These are phyloP conservation scores for Dynastes grantii DNA, from an alignment of 2,888 invertebrate species.

Conservation along the genomic window DNA sequence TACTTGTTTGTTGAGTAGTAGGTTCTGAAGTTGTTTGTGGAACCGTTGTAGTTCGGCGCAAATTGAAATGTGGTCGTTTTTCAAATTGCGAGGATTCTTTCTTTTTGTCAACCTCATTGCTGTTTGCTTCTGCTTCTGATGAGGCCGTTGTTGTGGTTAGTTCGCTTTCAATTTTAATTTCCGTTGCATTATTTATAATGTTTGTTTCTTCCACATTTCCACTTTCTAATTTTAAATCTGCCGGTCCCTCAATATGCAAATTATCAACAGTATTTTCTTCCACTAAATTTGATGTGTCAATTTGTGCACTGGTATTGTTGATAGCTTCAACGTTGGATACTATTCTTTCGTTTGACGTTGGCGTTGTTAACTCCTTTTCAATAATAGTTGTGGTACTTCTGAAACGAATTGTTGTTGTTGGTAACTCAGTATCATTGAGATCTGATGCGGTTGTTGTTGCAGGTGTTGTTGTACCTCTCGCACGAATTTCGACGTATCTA, in stretches of 20 bases:
- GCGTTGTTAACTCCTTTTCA: constrained; percentile 25
- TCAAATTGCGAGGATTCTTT: constrained; percentile 62
- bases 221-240: constrained; percentile 9
- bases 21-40: constrained; percentile 68
- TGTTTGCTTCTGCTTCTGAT: not conserved
- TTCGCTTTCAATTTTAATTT: constrained; percentile 7
- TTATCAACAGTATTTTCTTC: constrained; percentile 47
- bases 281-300: constrained; percentile 43
- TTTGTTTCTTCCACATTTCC: constrained; percentile 12
- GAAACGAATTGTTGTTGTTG: constrained; percentile 19
- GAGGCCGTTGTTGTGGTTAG: not conserved
- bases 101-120: constrained; percentile 24
- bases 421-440: constrained; percentile 17
- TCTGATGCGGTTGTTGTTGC: constrained; percentile 23
- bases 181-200: constrained; percentile 9
- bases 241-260: constrained; percentile 22
- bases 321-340: not conserved
- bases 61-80: constrained; percentile 64
- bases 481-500: constrained; percentile 56
- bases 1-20: constrained; percentile 55
- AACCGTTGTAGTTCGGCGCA: constrained; percentile 62
- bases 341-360: not conserved
- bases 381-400: constrained; percentile 24
- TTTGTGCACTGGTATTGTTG: constrained; percentile 16
- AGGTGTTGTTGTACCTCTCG: constrained; percentile 50